These are phyloP conservation scores for Deilephila elpenor DNA, from an alignment of 2,888 invertebrate species.

Conservation along the genomic window DNA sequence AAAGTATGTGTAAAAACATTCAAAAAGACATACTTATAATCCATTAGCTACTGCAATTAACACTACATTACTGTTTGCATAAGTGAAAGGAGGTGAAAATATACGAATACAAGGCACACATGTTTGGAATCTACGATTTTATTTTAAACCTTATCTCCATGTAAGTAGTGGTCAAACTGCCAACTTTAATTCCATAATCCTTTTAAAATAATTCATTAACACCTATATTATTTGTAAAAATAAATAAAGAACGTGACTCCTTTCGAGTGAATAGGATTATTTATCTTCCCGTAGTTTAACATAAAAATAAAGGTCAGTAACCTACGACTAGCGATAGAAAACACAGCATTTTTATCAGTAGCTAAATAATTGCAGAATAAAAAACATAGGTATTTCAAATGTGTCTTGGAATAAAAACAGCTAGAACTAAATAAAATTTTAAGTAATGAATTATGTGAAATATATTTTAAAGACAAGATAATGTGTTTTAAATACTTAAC, in stretches of 20 bases:
- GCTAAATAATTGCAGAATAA: too few species aligned
- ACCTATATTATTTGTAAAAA: neutral
- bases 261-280: neutral
- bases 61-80: neutral
- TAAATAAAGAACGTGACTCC: constrained; percentile 12
- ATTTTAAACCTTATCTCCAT: neutral
- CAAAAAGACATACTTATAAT: neutral
- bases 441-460: too few species aligned
- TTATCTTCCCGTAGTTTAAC: neutral
- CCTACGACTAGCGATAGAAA: neutral
- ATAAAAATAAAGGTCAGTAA: neutral
- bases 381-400: too few species aligned
- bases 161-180: neutral
- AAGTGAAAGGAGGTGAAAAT: neutral
- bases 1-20: too few species aligned
- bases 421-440: too few species aligned
- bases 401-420: too few species aligned
- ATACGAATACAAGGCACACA: neutral
- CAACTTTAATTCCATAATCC: neutral
- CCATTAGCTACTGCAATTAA: neutral
- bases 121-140: neutral
- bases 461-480: too few species aligned
- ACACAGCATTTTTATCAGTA: neutral
- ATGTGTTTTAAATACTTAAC: too few species aligned
- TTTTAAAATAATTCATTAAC: neutral